Percentiles rank a stretch among this genome's conserved stretches.
phyloP scores from a whole-genome alignment of 2,888 invertebrate genomes.

The Muscina levida region DNA sequence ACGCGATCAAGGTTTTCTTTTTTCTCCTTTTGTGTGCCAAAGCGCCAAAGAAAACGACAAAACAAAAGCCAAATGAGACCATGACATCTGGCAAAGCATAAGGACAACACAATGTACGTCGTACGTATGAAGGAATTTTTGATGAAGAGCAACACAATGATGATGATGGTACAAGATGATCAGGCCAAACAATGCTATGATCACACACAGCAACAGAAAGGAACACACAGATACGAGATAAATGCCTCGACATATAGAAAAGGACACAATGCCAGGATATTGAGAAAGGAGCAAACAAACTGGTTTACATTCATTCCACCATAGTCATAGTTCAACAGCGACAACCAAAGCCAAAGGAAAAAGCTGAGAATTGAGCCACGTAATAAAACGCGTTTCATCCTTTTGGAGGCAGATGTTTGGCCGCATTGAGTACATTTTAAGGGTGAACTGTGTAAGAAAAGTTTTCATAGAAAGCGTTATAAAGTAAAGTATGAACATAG shows the following conservation, averaged over 20 bases:
- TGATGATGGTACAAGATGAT: constrained; percentile 50
- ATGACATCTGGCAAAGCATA: constrained; percentile 59
- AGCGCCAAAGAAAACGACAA: no score
- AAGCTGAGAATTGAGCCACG: constrained; percentile 28
- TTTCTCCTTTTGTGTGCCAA: no score
- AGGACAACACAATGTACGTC: constrained; percentile 33
- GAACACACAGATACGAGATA: no score
- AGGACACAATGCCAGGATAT: constrained; percentile 52
- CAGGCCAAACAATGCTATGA: constrained; percentile 41
- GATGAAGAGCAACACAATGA: no score
- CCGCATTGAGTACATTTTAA: constrained; percentile 6
- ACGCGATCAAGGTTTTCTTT: constrained; percentile 39
- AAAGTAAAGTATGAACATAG: neutral
- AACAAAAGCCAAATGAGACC: constrained; percentile 18
- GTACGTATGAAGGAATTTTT: constrained; percentile 19
- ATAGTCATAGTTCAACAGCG: no score
- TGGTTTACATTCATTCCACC: constrained; percentile 44
- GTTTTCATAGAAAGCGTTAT: constrained; percentile 12
- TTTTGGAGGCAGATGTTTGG: constrained; percentile 63
- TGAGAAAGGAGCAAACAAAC: constrained; percentile 55
- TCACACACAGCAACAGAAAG: neutral
- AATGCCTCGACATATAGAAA: no score
- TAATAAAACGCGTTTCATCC: constrained; percentile 53
- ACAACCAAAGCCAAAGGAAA: neutral
- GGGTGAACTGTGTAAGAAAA: constrained; percentile 35